A percentile compares a stretch with the other conserved stretches of the same genome.
These are phyloP conservation scores for Seira musarum DNA, from an alignment of 2,888 invertebrate species.

Conservation along the genomic window DNA sequence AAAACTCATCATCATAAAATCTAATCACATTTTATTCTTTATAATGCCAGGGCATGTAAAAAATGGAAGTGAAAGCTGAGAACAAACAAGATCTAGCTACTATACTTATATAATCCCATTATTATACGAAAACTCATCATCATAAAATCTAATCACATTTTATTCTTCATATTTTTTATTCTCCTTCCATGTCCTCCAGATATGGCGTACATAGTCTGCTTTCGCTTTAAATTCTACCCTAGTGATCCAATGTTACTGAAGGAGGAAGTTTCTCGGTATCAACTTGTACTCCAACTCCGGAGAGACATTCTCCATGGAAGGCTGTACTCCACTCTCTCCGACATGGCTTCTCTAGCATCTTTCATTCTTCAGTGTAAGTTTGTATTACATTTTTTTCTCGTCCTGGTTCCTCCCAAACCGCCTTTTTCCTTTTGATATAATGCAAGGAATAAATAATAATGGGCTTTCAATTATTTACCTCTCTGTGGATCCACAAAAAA, in stretches of 20 bases:
- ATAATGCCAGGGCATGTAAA: no score
- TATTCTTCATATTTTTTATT: conserved; percentile 29
- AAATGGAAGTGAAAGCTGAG: no score
- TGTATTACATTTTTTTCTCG: conserved; percentile 5
- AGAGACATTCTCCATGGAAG: conserved; percentile 96
- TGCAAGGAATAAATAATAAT: neutral
- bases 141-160: conserved; percentile 46
- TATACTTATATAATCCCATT: no score
- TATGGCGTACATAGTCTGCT: conserved; percentile 92
- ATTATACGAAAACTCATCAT: no score
- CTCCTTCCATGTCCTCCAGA: conserved; percentile 78
- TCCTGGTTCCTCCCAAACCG: neutral
- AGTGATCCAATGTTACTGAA: conserved; percentile 93
- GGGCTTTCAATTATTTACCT: neutral
- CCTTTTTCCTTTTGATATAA: no score
- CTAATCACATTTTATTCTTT: conserved; percentile 32
- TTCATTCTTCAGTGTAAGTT: conserved; percentile 92
- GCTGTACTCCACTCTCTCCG: conserved; percentile 90
- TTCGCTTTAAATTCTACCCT: conserved; percentile 98
- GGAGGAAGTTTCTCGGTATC: conserved; percentile 96
- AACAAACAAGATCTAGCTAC: no score
- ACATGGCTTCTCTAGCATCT: conserved; percentile 91
- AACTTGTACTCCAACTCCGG: conserved; percentile 93
- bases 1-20: no score
- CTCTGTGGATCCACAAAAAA: no score